These are phyloP conservation scores for Ptychobarbus kaznakovi DNA, from an alignment of 2,797 vertebrate species.

Conservation along the genomic window DNA sequence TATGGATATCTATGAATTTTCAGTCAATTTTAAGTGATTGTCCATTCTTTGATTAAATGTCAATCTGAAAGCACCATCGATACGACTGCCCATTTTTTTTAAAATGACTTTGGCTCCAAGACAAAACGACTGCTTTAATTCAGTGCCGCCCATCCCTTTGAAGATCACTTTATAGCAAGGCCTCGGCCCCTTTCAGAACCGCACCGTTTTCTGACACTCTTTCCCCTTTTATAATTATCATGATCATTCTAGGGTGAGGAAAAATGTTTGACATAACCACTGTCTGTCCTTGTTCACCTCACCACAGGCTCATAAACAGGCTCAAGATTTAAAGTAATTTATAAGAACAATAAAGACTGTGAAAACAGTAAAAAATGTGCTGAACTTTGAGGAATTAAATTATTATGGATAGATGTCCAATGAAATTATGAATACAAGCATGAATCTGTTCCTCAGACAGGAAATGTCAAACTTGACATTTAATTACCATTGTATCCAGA, in stretches of 20 bases:
- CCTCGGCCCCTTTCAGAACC: background rate
- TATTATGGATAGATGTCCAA: conserved; percentile 33
- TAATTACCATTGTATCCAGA: conserved; percentile 37
- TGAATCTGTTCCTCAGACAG: conserved; percentile 12
- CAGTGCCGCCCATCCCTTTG: background rate
- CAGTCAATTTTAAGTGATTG: conserved; percentile 7
- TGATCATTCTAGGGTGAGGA: background rate
- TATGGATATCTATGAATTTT: conserved; percentile 19
- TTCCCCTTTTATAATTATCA: background rate
- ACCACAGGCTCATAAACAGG: background rate
- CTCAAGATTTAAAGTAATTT: background rate
- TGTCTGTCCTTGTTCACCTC: background rate
- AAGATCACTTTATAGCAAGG: background rate
- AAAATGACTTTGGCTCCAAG: conserved; percentile 18
- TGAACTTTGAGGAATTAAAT: conserved; percentile 23
- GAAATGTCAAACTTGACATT: conserved; percentile 52
- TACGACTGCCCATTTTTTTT: conserved; percentile 4
- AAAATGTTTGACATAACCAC: background rate
- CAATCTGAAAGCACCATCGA: background rate
- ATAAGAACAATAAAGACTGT: background rate
- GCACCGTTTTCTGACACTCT: background rate
- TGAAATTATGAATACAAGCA: conserved; percentile 36
- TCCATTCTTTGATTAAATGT: conserved; percentile 28
- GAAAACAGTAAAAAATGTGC: background rate
- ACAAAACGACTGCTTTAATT: conserved; percentile 1